These are phyloP conservation scores for Melanostoma scalare DNA, from an alignment of 2,888 invertebrate species.

Conservation along the genomic window DNA sequence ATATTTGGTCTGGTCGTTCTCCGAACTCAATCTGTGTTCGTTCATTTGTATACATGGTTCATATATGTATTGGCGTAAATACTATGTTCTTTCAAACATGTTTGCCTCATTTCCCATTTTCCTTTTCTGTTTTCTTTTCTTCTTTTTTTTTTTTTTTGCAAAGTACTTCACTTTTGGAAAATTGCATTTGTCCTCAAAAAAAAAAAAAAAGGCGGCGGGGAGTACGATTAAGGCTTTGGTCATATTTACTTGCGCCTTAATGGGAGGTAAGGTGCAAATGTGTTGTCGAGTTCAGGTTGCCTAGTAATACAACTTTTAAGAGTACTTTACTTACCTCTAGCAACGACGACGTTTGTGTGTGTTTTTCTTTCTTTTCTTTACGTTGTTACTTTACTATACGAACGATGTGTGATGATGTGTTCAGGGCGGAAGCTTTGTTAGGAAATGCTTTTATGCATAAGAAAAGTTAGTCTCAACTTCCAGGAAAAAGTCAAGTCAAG, in stretches of 20 bases:
- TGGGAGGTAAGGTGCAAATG: slow-evolving; percentile 47
- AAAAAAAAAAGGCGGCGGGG: slow-evolving; percentile 29
- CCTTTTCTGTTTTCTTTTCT: not conserved
- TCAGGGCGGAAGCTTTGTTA: too few relatives aligned
- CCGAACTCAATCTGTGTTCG: too few relatives aligned
- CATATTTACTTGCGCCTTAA: slow-evolving; percentile 42
- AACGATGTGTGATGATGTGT: too few relatives aligned
- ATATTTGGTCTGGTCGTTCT: slow-evolving; percentile 16
- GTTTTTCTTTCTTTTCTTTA: not conserved
- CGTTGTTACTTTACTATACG: not conserved
- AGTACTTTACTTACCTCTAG: slow-evolving; percentile 15
- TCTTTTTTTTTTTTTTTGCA: slow-evolving; percentile 4
- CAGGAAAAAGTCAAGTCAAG: too few relatives aligned
- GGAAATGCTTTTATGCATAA: too few relatives aligned
- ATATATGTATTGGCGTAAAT: too few relatives aligned
- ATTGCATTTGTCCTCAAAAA: slow-evolving; percentile 52
- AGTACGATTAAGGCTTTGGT: slow-evolving; percentile 56
- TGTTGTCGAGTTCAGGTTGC: slow-evolving; percentile 53
- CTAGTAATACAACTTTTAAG: slow-evolving; percentile 53
- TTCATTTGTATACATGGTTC: too few relatives aligned
- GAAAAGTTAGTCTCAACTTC: too few relatives aligned
- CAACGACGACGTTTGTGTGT: not conserved
- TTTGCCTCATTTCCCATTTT: slow-evolving; percentile 35
- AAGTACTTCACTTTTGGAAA: slow-evolving; percentile 47
- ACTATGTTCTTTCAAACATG: slow-evolving; percentile 17